Percentiles rank a stretch among this genome's conserved stretches.
Conservation (phyloP, 1,140 invertebrate species). For the Tetramorium alpestre region DNA sequence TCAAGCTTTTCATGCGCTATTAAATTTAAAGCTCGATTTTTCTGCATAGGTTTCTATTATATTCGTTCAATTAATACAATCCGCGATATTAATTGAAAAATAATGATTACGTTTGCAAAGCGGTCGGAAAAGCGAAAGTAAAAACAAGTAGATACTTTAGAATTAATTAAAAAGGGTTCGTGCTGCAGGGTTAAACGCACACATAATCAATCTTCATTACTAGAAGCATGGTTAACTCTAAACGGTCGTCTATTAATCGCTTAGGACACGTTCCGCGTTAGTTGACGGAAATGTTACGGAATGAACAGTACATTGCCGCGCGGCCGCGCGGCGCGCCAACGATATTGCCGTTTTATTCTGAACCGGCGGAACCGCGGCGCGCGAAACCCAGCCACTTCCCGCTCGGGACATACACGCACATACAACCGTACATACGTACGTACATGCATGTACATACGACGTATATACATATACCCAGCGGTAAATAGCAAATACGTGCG, state of each 20-base stretch:
- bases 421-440: neutral
- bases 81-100: neutral
- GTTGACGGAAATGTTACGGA: constrained; percentile 54
- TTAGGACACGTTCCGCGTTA: constrained; percentile 48
- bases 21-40: neutral
- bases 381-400: constrained; percentile 46
- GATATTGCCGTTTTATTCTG: constrained; percentile 58
- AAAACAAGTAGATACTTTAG: neutral
- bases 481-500: constrained; percentile 61
- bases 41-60: neutral
- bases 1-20: neutral
- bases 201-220: constrained; percentile 58
- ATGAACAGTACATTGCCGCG: constrained; percentile 38
- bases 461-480: constrained; percentile 33
- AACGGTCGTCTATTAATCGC: constrained; percentile 55
- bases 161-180: constrained; percentile 37
- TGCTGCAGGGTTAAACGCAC: constrained; percentile 10
- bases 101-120: neutral
- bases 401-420: constrained; percentile 3
- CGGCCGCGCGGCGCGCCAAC: neutral
- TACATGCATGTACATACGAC: neutral
- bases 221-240: constrained; percentile 28
- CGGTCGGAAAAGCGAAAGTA: neutral
- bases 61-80: neutral
- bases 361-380: constrained; percentile 15